Percentiles rank a stretch among this genome's conserved stretches.
Conservation (phyloP, 2,888 invertebrate genomes). For the Acanthacorydalis orientalis region DNA sequence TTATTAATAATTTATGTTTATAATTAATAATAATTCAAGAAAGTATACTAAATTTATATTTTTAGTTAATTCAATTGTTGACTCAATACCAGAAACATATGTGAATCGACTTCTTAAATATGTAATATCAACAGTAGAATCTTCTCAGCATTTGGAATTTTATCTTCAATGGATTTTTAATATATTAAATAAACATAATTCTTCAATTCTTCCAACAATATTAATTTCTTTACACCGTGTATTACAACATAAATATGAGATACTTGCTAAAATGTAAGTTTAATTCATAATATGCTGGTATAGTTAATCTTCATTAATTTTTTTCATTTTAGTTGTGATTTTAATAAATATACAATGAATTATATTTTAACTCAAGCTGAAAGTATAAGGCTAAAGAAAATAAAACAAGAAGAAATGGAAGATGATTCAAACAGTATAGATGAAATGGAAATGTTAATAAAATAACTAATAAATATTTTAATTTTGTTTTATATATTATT, state of each 20-base stretch:
- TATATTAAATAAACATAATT: conserved; percentile 48
- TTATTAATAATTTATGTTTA: conserved; percentile 3
- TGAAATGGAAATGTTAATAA: background rate
- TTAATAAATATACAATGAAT: conserved; percentile 69
- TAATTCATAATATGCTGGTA: background rate
- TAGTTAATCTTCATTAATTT: background rate
- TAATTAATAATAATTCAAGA: background rate
- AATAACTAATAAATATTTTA: too few relatives aligned
- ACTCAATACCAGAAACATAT: conserved; percentile 54
- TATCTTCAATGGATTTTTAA: conserved; percentile 66
- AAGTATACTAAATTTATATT: conserved; percentile 9
- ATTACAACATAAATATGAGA: conserved; percentile 60
- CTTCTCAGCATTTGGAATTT: conserved; percentile 73
- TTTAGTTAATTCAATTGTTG: conserved; percentile 61
- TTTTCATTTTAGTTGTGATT: conserved; percentile 57
- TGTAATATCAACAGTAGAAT: conserved; percentile 55
- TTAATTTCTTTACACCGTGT: conserved; percentile 62
- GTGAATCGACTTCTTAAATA: conserved; percentile 55
- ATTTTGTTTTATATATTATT: too few relatives aligned
- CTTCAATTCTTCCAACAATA: conserved; percentile 32
- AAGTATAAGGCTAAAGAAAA: conserved; percentile 29
- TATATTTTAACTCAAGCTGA: conserved; percentile 33
- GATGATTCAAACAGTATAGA: conserved; percentile 19
- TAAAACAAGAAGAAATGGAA: conserved; percentile 19
- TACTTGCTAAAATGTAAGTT: conserved; percentile 70